Evolutionary conservation across 2,888 invertebrate species (phyloP).

Genomic region (Microplitis deprimator): DNA sequence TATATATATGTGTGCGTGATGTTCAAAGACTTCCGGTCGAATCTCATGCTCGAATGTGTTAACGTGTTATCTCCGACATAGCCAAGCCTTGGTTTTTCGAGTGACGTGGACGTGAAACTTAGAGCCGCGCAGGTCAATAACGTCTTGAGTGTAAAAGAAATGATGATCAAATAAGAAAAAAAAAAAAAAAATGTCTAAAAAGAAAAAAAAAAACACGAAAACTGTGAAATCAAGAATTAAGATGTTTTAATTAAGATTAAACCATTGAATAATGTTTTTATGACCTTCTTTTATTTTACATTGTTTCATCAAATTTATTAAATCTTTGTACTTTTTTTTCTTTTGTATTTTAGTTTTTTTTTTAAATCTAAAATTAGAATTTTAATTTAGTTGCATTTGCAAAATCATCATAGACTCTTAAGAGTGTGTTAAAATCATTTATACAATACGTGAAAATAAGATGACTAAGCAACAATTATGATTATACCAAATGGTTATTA

Average conservation of each 20-base stretch:
- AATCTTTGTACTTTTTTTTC: not conserved
- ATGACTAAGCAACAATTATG: constrained; percentile 29
- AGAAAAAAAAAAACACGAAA: not conserved
- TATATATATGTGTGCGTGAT: not conserved
- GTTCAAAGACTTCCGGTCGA: constrained; percentile 42
- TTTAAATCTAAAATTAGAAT: not conserved
- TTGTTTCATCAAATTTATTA: not conserved
- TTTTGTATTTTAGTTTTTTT: not conserved
- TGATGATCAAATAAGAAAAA: not conserved
- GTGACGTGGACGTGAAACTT: constrained; percentile 53
- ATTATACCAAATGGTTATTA: constrained; percentile 3
- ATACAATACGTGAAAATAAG: constrained; percentile 30
- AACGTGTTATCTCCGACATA: constrained; percentile 40
- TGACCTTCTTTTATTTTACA: not conserved
- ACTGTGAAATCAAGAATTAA: constrained; percentile 16
- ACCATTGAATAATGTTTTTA: not conserved
- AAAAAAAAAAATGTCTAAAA: not conserved
- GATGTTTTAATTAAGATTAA: not conserved
- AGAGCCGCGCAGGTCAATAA: constrained; percentile 25
- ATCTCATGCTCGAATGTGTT: constrained; percentile 21
- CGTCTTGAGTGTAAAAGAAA: not conserved
- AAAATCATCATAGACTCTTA: constrained; percentile 25
- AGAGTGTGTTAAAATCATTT: not conserved
- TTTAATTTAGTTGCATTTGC: constrained; percentile 10
- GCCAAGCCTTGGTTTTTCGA: constrained; percentile 69